Percentiles rank a stretch among this genome's conserved stretches.
These are phyloP conservation scores for Aurelia aurita complex sp. Pacific DNA, from an alignment of 30 jellyfish, hydroid and myxozoan species.

Conservation along the genomic window DNA sequence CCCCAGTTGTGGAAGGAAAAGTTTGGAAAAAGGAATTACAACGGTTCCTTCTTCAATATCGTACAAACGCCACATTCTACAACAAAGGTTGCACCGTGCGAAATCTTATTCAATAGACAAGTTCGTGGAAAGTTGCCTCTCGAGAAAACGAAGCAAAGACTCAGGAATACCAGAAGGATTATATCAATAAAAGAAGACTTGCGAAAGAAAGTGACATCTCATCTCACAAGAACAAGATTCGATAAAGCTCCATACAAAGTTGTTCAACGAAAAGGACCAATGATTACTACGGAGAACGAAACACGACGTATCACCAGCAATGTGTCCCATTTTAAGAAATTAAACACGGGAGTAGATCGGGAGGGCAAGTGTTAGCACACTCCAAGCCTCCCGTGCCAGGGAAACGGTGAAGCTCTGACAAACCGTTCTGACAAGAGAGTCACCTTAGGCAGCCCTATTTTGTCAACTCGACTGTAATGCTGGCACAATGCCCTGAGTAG, in stretches of 20 bases:
- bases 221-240: constrained; percentile 1
- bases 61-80: too few relatives aligned
- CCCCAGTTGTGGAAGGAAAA: too few relatives aligned
- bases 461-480: constrained; percentile 49
- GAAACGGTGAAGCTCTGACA: constrained; percentile 4
- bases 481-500: constrained; percentile 36
- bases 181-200: constrained; percentile 1
- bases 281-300: constrained; percentile 30
- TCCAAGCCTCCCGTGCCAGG: constrained; percentile 16
- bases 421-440: constrained; percentile 34
- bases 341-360: not conserved
- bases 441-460: constrained; percentile 28
- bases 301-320: constrained; percentile 7
- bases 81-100: too few relatives aligned
- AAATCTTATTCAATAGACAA: too few relatives aligned
- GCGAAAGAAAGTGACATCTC: constrained; percentile 2
- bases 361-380: constrained; percentile 6
- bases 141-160: too few relatives aligned
- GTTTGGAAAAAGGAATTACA: too few relatives aligned
- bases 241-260: constrained; percentile 15
- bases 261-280: constrained; percentile 21
- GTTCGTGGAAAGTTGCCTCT: too few relatives aligned
- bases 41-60: too few relatives aligned
- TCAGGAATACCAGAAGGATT: too few relatives aligned
- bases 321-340: constrained; percentile 14